phyloP scores from a whole-genome alignment of 2,113 vertebrate species.

The Myrmecophaga tridactyla region DNA sequence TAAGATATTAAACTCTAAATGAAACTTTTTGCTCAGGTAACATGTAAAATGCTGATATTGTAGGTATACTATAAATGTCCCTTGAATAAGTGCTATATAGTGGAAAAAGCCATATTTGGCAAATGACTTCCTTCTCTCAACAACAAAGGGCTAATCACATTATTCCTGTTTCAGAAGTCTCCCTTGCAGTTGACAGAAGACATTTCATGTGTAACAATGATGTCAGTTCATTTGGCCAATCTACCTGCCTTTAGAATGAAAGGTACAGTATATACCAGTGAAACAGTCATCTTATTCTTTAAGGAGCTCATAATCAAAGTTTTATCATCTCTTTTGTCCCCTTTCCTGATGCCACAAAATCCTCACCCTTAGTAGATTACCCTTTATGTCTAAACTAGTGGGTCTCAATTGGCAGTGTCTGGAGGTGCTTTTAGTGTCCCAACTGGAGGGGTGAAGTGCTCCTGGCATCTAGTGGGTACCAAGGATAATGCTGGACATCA shows the following conservation, averaged over 20 bases:
- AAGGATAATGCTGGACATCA: neutral
- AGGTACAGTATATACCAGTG: neutral
- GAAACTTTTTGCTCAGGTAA: neutral
- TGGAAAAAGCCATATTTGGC: neutral
- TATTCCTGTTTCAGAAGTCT: constrained; percentile 2
- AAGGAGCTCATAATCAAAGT: neutral
- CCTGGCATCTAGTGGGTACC: neutral
- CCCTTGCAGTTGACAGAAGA: neutral
- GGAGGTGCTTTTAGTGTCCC: neutral
- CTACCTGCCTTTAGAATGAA: neutral
- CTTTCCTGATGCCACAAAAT: neutral
- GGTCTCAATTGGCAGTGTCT: neutral
- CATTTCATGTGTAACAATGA: neutral
- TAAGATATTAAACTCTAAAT: neutral
- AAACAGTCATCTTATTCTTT: neutral
- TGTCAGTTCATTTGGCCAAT: neutral
- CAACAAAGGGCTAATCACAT: neutral
- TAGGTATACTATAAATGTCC: neutral
- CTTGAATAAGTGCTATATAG: neutral
- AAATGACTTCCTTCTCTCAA: neutral
- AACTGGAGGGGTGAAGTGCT: neutral
- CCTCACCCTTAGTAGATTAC: neutral
- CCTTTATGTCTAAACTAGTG: neutral
- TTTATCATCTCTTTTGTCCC: neutral
- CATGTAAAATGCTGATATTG: neutral